Conservation (phyloP, 2,113 vertebrate species). For the Eulacestoma nigropectus region DNA sequence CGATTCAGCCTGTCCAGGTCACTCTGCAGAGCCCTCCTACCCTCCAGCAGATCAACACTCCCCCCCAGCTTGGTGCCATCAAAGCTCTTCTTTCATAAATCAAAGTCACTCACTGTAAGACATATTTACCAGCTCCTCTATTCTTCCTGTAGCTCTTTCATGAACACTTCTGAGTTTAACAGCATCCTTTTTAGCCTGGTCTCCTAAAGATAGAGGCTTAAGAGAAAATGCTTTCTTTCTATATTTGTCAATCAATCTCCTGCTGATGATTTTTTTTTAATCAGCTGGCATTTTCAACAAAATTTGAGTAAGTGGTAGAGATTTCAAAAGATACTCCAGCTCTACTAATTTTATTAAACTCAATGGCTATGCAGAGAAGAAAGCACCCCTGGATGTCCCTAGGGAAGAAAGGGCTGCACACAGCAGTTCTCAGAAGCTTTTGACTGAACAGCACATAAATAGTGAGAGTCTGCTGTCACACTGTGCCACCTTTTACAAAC, state of each 20-base stretch:
- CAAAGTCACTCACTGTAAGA: not conserved
- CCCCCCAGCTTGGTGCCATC: not conserved
- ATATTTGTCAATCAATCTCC: not conserved
- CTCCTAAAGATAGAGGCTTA: not conserved
- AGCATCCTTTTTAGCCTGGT: not conserved
- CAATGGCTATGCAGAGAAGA: not conserved
- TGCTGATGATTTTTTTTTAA: accelerated
- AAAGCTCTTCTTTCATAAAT: not conserved
- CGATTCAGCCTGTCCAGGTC: not conserved
- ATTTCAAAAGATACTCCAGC: not conserved
- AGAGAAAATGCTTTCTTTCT: not conserved
- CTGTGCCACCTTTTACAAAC: not conserved
- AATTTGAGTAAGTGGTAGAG: not conserved
- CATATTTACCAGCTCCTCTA: not conserved
- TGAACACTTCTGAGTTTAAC: not conserved
- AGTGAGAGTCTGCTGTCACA: accelerated
- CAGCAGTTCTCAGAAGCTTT: not conserved
- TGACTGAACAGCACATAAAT: not conserved
- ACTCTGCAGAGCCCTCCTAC: not conserved
- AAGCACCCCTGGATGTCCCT: not conserved
- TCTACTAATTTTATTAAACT: not conserved
- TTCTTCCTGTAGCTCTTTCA: not conserved
- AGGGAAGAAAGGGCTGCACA: not conserved
- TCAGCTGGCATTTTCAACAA: not conserved
- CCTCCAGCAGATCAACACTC: not conserved